phyloP scores from a whole-genome alignment of 1,140 invertebrate species.

The Calephelis virginiensis region DNA sequence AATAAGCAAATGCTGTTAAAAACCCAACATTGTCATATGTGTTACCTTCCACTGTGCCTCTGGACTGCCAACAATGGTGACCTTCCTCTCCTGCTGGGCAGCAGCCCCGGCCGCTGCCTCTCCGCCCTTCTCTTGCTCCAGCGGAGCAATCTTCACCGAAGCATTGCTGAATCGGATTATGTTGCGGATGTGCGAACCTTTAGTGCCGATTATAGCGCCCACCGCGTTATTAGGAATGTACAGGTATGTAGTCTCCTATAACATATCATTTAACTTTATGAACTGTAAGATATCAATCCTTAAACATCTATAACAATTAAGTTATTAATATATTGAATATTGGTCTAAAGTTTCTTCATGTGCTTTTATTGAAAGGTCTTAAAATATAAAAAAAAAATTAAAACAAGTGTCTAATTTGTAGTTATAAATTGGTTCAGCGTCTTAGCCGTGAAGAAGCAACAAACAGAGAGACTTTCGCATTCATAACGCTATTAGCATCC shows the following conservation, averaged over 20 bases:
- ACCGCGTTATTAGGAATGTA: constrained; percentile 98
- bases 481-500: too few relatives aligned
- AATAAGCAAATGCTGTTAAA: too few relatives aligned
- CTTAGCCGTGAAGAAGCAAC: too few relatives aligned
- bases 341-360: too few relatives aligned
- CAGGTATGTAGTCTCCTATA: constrained; percentile 92
- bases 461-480: too few relatives aligned
- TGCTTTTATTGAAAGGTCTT: too few relatives aligned
- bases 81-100: constrained; percentile 90
- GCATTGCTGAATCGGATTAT: constrained; percentile 98
- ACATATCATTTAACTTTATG: constrained; percentile 7
- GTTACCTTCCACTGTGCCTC: constrained; percentile 97
- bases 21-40: neutral
- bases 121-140: constrained; percentile 88
- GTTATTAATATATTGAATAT: too few relatives aligned
- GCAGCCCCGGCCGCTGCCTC: constrained; percentile 49
- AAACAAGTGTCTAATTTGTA: too few relatives aligned
- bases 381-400: too few relatives aligned
- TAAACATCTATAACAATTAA: too few relatives aligned
- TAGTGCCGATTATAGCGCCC: constrained; percentile 98
- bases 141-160: constrained; percentile 94
- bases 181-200: constrained; percentile 96
- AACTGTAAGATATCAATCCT: too few relatives aligned
- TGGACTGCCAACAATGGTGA: constrained; percentile 95
- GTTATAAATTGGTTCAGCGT: too few relatives aligned